phyloP scores from a whole-genome alignment of 2,113 vertebrate species.

The Cochlearius cochlearius region DNA sequence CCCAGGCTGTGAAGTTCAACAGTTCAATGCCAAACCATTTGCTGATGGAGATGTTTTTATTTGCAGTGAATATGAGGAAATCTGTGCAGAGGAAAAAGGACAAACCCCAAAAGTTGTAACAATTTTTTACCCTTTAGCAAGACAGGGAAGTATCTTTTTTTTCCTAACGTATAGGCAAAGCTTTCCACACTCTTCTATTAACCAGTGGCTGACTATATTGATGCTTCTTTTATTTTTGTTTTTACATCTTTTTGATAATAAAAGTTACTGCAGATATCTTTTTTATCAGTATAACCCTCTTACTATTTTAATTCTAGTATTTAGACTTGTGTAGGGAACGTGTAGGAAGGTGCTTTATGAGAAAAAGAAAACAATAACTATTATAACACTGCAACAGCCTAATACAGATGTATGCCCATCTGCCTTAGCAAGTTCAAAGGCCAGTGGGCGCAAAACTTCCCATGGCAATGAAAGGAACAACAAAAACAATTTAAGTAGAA shows the following conservation, averaged over 20 bases:
- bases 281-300: not conserved
- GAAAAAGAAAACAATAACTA: not conserved
- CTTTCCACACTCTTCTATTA: not conserved
- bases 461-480: not conserved
- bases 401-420: not conserved
- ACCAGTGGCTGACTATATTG: accelerated
- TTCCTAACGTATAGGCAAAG: not conserved
- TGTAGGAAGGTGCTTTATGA: not conserved
- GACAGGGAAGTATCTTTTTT: not conserved
- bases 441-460: not conserved
- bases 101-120: not conserved
- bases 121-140: not conserved
- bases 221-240: not conserved
- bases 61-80: not conserved
- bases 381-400: not conserved
- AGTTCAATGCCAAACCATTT: not conserved
- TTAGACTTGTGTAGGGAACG: not conserved
- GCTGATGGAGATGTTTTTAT: not conserved
- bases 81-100: not conserved
- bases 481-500: not conserved
- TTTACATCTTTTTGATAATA: not conserved
- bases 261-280: not conserved
- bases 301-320: not conserved
- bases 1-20: not conserved
- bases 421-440: not conserved